phyloP scores from a whole-genome alignment of 2,797 vertebrate genomes.

The Botia almorhae region DNA sequence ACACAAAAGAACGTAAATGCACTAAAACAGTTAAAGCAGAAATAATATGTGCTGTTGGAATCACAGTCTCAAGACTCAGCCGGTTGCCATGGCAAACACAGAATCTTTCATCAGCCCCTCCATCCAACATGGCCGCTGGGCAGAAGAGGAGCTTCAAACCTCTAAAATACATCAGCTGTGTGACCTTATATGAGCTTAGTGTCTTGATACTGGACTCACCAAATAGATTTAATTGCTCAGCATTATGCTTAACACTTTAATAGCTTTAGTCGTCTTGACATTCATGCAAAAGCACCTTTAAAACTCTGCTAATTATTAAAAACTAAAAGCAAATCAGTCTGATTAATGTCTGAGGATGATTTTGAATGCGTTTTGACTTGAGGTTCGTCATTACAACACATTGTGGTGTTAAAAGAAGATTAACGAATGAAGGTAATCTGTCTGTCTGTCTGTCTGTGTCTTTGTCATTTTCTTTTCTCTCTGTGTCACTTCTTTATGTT shows the following conservation, averaged over 20 bases:
- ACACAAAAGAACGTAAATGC: neutral
- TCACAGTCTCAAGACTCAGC: neutral
- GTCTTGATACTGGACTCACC: slow-evolving; percentile 5
- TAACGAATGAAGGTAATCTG: neutral
- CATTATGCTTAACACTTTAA: slow-evolving; percentile 15
- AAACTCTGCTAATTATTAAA: slow-evolving; percentile 10
- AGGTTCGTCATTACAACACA: neutral
- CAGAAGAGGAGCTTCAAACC: neutral
- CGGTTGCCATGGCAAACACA: slow-evolving; percentile 48
- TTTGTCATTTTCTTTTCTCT: neutral
- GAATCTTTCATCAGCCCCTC: slow-evolving; percentile 27
- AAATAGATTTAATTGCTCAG: slow-evolving; percentile 19
- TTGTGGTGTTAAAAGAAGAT: neutral
- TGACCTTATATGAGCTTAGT: neutral
- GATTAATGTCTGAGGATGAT: slow-evolving; percentile 11
- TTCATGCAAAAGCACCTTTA: neutral
- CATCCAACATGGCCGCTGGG: slow-evolving; percentile 16
- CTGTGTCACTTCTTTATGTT: neutral
- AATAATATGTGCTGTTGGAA: slow-evolving; percentile 12
- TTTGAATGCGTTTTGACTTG: neutral
- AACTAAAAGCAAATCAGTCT: neutral
- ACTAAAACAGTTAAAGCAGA: slow-evolving; percentile 25
- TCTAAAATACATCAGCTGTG: slow-evolving; percentile 5
- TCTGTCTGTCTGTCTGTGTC: neutral
- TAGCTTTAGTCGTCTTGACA: neutral